Evolutionary conservation across 2,888 invertebrate genomes (phyloP).

Genomic region (Pimpla rufipes): DNA sequence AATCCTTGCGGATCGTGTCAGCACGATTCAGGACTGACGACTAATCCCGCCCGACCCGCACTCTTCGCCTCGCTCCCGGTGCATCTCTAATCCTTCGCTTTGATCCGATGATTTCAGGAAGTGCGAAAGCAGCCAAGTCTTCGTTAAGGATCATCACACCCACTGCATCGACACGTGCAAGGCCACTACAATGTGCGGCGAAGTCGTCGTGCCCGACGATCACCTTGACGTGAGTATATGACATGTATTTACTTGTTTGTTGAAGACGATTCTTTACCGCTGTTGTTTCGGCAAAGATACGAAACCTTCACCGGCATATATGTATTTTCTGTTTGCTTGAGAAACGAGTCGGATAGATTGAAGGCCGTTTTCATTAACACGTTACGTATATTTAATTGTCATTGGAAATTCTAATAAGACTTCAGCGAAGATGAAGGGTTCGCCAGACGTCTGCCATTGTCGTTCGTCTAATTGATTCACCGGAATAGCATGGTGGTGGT

Average conservation of each 20-base stretch:
- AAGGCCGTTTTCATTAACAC: too few relatives aligned
- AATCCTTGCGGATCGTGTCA: constrained; percentile 42
- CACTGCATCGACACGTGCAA: constrained; percentile 96
- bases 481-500: constrained; percentile 11
- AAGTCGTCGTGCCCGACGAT: constrained; percentile 96
- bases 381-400: neutral
- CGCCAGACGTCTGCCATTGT: constrained; percentile 5
- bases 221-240: constrained; percentile 94
- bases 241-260: neutral
- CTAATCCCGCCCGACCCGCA: neutral
- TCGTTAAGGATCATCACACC: constrained; percentile 92
- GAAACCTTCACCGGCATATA: too few relatives aligned
- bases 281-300: neutral
- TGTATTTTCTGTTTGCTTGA: too few relatives aligned
- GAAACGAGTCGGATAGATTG: too few relatives aligned
- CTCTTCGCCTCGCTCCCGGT: neutral
- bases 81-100: constrained; percentile 23
- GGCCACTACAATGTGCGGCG: constrained; percentile 96
- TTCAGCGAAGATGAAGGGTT: neutral
- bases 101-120: constrained; percentile 87
- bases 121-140: constrained; percentile 95
- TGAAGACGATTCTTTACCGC: neutral
- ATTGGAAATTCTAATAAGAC: constrained; percentile 3
- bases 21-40: constrained; percentile 1
- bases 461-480: constrained; percentile 43